phyloP scores from a whole-genome alignment of 2,888 invertebrate genomes.

The Platypus cylindrus region DNA sequence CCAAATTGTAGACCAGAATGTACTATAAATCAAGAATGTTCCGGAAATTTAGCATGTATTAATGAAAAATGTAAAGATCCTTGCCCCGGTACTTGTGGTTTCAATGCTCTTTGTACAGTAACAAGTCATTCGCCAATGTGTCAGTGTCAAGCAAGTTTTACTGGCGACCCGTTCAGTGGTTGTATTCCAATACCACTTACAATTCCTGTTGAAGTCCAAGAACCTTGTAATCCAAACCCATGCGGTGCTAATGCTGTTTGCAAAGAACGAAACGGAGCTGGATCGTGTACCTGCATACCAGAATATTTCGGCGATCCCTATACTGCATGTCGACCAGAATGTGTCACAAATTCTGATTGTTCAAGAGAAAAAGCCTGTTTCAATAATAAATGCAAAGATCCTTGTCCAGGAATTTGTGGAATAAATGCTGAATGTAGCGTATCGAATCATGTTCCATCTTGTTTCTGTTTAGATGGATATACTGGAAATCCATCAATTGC shows the following conservation, averaged over 20 bases:
- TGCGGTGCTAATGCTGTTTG: constrained; percentile 79
- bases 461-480: constrained; percentile 63
- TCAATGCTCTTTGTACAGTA: constrained; percentile 64
- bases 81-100: constrained; percentile 75
- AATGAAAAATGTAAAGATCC: constrained; percentile 72
- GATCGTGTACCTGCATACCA: constrained; percentile 68
- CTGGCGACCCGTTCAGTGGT: constrained; percentile 75
- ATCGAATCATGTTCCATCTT: constrained; percentile 70
- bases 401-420: constrained; percentile 73
- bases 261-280: constrained; percentile 68
- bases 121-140: constrained; percentile 76
- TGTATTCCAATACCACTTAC: constrained; percentile 35
- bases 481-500: constrained; percentile 59
- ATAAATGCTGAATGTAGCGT: constrained; percentile 67
- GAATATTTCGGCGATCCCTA: constrained; percentile 83
- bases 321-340: constrained; percentile 73
- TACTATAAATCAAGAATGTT: constrained; percentile 72
- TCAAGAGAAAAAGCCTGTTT: constrained; percentile 62
- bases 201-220: constrained; percentile 43
- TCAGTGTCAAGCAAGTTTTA: constrained; percentile 64
- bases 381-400: constrained; percentile 74
- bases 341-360: constrained; percentile 74
- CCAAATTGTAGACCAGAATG: constrained; percentile 82
- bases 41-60: constrained; percentile 70
- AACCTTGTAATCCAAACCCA: constrained; percentile 76